phyloP scores from a whole-genome alignment of 2,797 vertebrate genomes.

The Paramormyrops hopkinsi region DNA sequence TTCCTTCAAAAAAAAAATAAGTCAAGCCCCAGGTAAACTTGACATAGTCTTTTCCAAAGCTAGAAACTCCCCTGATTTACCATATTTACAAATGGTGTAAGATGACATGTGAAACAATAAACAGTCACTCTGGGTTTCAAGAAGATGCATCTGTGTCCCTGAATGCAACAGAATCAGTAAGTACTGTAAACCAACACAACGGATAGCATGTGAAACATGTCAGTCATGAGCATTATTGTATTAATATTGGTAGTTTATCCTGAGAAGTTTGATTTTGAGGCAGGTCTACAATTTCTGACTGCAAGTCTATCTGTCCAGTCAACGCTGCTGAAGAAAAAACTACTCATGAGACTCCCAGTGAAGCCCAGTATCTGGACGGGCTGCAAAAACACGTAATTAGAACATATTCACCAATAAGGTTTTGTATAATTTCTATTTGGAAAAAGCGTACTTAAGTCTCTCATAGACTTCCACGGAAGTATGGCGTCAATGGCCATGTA shows the following conservation, averaged over 20 bases:
- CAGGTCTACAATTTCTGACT: neutral
- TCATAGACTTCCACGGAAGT: neutral
- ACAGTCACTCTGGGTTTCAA: neutral
- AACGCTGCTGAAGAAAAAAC: neutral
- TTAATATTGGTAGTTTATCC: neutral
- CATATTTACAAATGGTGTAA: neutral
- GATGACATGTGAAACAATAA: neutral
- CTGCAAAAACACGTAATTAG: neutral
- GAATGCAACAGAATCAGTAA: neutral
- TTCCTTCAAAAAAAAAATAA: neutral
- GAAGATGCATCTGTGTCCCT: neutral
- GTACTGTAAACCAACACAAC: neutral
- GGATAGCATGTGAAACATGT: neutral
- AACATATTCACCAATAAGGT: neutral
- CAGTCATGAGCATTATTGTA: neutral
- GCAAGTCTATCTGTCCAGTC: neutral
- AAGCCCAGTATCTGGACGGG: neutral
- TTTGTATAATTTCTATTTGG: neutral
- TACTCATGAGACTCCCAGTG: neutral
- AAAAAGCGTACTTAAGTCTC: neutral
- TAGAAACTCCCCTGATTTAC: neutral
- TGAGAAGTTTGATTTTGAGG: neutral
- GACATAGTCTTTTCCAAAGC: neutral
- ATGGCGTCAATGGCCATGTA: neutral
- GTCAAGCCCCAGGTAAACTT: neutral